Percentiles rank a stretch among this genome's conserved stretches.
Conservation (phyloP, 1,140 invertebrate genomes). For the Sycophila sp. region DNA sequence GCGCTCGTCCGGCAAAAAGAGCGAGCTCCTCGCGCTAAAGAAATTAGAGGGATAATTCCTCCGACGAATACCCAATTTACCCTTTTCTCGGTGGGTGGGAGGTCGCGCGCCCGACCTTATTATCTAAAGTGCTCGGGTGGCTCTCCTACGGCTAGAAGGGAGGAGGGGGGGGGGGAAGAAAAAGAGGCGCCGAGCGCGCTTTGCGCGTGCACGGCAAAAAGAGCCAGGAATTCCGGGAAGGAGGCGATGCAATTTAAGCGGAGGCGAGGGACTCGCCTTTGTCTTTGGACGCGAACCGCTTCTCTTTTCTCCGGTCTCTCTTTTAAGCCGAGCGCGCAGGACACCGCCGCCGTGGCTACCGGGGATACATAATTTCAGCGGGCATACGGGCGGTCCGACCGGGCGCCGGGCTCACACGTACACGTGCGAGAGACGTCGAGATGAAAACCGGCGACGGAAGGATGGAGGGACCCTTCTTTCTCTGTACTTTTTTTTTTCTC, state of each 20-base stretch:
- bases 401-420: too few relatives aligned
- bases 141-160: constrained; percentile 48
- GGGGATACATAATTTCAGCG: neutral
- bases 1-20: constrained; percentile 27
- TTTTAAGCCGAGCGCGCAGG: neutral
- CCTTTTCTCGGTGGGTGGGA: constrained; percentile 53
- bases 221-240: constrained; percentile 27
- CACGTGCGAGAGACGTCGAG: too few relatives aligned
- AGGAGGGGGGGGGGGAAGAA: constrained; percentile 39
- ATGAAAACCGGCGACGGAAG: too few relatives aligned
- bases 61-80: constrained; percentile 67
- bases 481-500: too few relatives aligned
- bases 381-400: too few relatives aligned
- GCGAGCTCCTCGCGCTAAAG: constrained; percentile 52
- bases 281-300: neutral
- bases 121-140: constrained; percentile 66
- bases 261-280: neutral
- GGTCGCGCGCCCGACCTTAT: constrained; percentile 60
- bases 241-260: constrained; percentile 26
- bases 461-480: too few relatives aligned
- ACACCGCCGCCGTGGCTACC: neutral
- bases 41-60: constrained; percentile 69
- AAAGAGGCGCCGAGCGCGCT: too few relatives aligned
- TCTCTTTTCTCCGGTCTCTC: neutral
- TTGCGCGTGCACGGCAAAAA: constrained; percentile 41